Evolutionary conservation across 2,113 vertebrate species (phyloP), one percentile per base, ranked within the genome.

Genomic region (Aphyosemion australe): DNA sequence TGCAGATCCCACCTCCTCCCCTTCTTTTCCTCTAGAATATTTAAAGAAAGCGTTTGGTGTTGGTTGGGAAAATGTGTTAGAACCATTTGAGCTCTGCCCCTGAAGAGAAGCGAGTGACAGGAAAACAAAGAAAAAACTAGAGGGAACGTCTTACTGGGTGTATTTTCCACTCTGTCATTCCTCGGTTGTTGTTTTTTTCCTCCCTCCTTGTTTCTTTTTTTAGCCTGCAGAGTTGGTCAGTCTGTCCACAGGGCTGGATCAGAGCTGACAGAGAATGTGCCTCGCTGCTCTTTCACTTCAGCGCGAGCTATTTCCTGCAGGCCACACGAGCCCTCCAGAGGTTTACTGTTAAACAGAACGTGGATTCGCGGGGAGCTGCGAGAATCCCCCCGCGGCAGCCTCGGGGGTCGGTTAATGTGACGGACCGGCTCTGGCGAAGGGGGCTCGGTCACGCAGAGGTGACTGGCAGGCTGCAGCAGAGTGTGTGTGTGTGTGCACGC

Each of bases 101-200:
- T 32, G 10, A 26, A 20, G 61, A 54, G 66, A 39, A 26, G 9
- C 34, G 8, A 69, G 64, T 13, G 62, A 76, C 65, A 76, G 59
- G 64, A 69, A 76, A 54, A 54, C 48, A 12, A 60, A 10, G 39
- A 41, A 48, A 41, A 58, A 65, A 15, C 37, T 31, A 67, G 55
- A 63, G 21, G 34, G 78, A 77, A 78, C 69, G 59, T 57, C 21
- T 50, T 34, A 70, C 65, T 47, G 31, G 68, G 69, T 79, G 72
- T 67, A 62, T 82, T 87, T 87, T 84, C 84, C 68, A 46, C 68
- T 71, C 82, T 68, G 81, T 80, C 77, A 83, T 84, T 86, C 83
- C 83, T 78, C 62, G 65, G 61, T 7, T 37, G 34, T 37, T 37
- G 34, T 37, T 5, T 8, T 32, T 37, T 37, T 62, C 62, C 14